phyloP scores from a whole-genome alignment of 2,113 vertebrate genomes.

The Cathartes aura region DNA sequence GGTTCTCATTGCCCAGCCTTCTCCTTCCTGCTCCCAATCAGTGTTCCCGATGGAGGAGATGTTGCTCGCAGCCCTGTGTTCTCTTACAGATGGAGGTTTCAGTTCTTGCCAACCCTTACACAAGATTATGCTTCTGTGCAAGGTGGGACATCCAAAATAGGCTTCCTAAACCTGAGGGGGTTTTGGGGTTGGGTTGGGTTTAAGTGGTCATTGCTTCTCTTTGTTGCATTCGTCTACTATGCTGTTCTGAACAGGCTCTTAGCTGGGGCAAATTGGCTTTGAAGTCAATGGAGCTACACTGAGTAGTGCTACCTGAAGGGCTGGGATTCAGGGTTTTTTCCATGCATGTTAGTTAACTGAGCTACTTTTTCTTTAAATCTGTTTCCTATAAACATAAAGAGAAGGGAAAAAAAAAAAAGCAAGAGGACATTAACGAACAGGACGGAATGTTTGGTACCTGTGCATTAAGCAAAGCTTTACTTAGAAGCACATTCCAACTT shows the following conservation, averaged over 20 bases:
- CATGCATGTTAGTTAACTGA: not conserved
- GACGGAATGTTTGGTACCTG: not conserved
- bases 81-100: not conserved
- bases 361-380: not conserved
- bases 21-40: not conserved
- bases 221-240: not conserved
- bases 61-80: not conserved
- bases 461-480: not conserved
- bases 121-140: not conserved
- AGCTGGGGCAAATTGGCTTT: not conserved
- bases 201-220: not conserved
- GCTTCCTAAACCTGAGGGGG: not conserved
- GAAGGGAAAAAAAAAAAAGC: not conserved
- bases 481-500: not conserved
- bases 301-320: not conserved
- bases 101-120: not conserved
- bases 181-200: not conserved
- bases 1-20: fast-evolving
- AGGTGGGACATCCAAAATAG: not conserved
- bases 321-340: not conserved
- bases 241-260: not conserved
- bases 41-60: fast-evolving
- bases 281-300: not conserved
- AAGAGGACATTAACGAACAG: not conserved
- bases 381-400: not conserved